Conservation (phyloP, 2,888 invertebrate genomes). For the Euplexia lucipara region DNA sequence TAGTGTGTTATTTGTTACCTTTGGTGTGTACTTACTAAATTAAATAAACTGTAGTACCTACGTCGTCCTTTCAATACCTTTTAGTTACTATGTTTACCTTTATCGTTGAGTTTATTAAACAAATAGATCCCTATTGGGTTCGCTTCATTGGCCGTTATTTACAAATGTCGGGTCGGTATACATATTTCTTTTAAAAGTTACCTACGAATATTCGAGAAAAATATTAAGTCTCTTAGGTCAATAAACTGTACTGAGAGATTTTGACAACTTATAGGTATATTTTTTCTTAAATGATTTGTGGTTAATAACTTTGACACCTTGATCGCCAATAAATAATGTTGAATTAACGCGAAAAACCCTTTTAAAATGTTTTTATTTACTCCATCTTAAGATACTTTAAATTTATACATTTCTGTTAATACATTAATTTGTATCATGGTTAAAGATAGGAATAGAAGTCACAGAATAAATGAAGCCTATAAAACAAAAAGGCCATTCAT, state of each 20-base stretch:
- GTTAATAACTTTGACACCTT: too few relatives aligned
- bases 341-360: too few relatives aligned
- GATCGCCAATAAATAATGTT: too few relatives aligned
- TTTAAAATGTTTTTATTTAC: too few relatives aligned
- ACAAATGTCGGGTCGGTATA: conserved; percentile 18
- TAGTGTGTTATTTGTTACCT: too few relatives aligned
- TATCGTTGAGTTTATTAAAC: conserved; percentile 50
- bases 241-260: not conserved
- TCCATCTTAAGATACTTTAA: not conserved
- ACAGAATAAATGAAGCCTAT: conserved; percentile 16
- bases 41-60: conserved; percentile 1
- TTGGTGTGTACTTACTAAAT: not conserved
- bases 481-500: conserved; percentile 44
- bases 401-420: not conserved
- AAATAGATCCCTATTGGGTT: conserved; percentile 42
- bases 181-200: not conserved
- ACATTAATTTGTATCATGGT: conserved; percentile 16
- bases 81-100: conserved; percentile 45
- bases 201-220: not conserved
- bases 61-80: conserved; percentile 31
- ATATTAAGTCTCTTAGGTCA: not conserved
- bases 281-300: too few relatives aligned
- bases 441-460: conserved; percentile 2
- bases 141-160: conserved; percentile 38
- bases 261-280: not conserved